Evolutionary conservation across 37 sponge, comb jelly and placozoan species (phyloP), one percentile per base, ranked within the genome.

Genomic region (Ianthella basta): DNA sequence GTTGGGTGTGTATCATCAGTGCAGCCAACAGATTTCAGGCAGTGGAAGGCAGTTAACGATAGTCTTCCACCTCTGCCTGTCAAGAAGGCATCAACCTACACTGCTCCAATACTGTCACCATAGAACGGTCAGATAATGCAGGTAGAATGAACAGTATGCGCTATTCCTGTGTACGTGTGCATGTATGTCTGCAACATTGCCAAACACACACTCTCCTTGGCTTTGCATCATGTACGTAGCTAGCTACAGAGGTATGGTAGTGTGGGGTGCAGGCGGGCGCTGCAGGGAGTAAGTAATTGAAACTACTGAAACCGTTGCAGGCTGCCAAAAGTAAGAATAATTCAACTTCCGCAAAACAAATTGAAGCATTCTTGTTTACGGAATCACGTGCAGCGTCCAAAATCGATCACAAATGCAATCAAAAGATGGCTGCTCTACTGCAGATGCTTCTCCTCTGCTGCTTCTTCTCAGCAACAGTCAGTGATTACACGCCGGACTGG

Each of bases 401-500:
- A n/a, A n/a, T n/a, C n/a, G n/a, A 8, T 10, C 50, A 44, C 50
- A 44, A 10, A 8, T 10, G 3, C 50, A 44, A 8, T 44, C 3
- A 61, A 4, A 61, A 29, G 64, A 27, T 27, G 64, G 24, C 64
- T 2, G 64, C 10, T 10, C 29, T n/a, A 2, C 64, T 10, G 64
- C 64, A 27, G 2, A 12, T 27, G 12, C 12, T 61, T 4, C 27
- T 61, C 4, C 29, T 61, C 64, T 61, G 64, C 64, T 61, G 64
- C 41, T 36, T 8, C 1, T 15, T 41, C n/a, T 23, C 50, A 21
- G 55, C 77, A 29, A 63, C 54, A 19, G 27, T 24, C 16, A 65
- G 59, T 8, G 79, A 87, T 59, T 93, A 93, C 59, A 50, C 79
- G 78, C 93, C 93, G 0, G 80, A 44, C 53, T 93, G 93, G 93